Conservation (phyloP, 2,888 invertebrate genomes). For the Hecatera dysodea region DNA sequence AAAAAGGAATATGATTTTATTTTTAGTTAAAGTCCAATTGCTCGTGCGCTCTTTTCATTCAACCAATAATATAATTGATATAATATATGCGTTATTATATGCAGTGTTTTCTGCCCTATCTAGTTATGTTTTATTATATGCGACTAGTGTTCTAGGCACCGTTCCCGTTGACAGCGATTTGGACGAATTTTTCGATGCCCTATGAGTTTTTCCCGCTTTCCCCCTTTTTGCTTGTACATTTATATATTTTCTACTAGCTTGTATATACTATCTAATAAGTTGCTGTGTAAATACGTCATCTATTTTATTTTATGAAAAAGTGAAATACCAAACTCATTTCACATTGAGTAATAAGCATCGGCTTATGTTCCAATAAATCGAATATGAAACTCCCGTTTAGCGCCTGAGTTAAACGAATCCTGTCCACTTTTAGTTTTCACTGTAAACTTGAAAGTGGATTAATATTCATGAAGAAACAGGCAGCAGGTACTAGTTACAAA, state of each 20-base stretch:
- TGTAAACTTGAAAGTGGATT: constrained; percentile 27
- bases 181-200: too few species aligned
- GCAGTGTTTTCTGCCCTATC: background rate
- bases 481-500: constrained; percentile 28
- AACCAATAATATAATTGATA: constrained; percentile 10
- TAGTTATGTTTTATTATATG: too few species aligned
- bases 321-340: background rate
- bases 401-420: constrained; percentile 41
- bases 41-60: constrained; percentile 14
- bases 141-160: too few species aligned
- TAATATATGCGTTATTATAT: background rate
- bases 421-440: constrained; percentile 15
- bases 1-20: constrained; percentile 59
- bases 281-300: too few species aligned
- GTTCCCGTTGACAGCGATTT: too few species aligned
- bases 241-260: too few species aligned
- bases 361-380: background rate
- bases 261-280: too few species aligned
- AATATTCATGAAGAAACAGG: constrained; percentile 25
- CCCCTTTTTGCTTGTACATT: too few species aligned
- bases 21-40: constrained; percentile 67
- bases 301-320: background rate
- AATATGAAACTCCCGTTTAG: constrained; percentile 20
- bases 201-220: too few species aligned
- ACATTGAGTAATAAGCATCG: too few species aligned